Conservation (phyloP, 2,113 vertebrate genomes). For the Paramisgurnus dabryanus region DNA sequence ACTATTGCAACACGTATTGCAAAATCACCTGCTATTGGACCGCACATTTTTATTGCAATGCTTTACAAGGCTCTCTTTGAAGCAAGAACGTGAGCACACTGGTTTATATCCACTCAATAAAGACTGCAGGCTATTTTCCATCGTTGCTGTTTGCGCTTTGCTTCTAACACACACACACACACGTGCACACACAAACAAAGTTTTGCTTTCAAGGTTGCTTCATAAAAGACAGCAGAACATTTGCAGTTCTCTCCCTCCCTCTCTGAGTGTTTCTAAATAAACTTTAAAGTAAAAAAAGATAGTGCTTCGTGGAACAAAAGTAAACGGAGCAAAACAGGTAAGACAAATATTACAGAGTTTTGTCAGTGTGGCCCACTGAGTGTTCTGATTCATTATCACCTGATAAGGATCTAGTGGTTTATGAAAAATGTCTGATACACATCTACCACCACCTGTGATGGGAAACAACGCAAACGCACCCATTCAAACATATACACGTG, state of each 20-base stretch:
- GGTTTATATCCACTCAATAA: slow-evolving; percentile 21
- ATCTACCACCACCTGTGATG: slow-evolving; percentile 19
- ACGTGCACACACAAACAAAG: slow-evolving; percentile 7
- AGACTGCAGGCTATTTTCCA: slow-evolving; percentile 47
- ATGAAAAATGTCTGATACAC: background rate
- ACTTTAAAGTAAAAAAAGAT: slow-evolving; percentile 10
- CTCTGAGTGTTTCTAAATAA: background rate
- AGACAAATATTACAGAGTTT: background rate
- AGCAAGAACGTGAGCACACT: slow-evolving; percentile 14
- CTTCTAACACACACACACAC: background rate
- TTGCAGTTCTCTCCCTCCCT: background rate
- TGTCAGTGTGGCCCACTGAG: background rate
- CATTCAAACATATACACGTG: background rate
- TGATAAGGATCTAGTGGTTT: slow-evolving; percentile 14
- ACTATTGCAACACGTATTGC: slow-evolving; percentile 49
- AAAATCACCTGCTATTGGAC: slow-evolving; percentile 45
- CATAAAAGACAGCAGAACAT: slow-evolving; percentile 8
- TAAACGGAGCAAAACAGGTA: slow-evolving; percentile 2
- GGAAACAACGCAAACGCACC: slow-evolving; percentile 12
- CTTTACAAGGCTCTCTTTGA: slow-evolving; percentile 47
- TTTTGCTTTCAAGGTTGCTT: slow-evolving; percentile 15
- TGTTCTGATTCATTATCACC: slow-evolving; percentile 3
- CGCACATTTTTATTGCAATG: slow-evolving; percentile 18
- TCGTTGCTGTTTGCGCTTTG: slow-evolving; percentile 27
- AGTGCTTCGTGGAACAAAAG: slow-evolving; percentile 16